Conservation (phyloP, 2,113 vertebrate genomes). For the Nyctereutes procyonoides region DNA sequence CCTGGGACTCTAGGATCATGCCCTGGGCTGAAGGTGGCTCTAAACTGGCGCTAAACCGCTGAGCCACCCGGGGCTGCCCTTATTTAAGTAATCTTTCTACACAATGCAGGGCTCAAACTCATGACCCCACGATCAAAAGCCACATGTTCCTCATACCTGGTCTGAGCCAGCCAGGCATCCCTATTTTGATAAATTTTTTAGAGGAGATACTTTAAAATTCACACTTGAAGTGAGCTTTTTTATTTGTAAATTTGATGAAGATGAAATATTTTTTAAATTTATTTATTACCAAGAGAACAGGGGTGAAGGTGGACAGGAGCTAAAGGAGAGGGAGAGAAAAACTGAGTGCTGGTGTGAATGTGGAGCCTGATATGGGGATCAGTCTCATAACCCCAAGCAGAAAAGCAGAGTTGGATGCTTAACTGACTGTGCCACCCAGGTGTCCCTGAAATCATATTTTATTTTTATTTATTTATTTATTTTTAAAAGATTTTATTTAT, state of each 20-base stretch:
- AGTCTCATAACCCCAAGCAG: not conserved
- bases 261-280: not conserved
- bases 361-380: not conserved
- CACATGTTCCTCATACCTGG: not conserved
- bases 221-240: not conserved
- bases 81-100: not conserved
- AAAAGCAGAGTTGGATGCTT: not conserved
- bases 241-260: not conserved
- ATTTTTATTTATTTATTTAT: no score
- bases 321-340: not conserved
- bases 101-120: not conserved
- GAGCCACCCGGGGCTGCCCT: no score
- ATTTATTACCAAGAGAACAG: not conserved
- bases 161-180: not conserved
- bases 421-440: not conserved
- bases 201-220: constrained; percentile 17
- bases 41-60: no score
- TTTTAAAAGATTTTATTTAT: no score
- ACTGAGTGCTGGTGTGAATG: not conserved
- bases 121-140: not conserved
- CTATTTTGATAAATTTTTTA: constrained; percentile 28
- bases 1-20: no score
- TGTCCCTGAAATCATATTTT: no score
- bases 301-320: not conserved
- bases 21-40: no score